Percentiles rank a stretch among this genome's conserved stretches.
Conservation (phyloP, 2,797 vertebrate genomes). For the Cryptoblepharus egeriae region DNA sequence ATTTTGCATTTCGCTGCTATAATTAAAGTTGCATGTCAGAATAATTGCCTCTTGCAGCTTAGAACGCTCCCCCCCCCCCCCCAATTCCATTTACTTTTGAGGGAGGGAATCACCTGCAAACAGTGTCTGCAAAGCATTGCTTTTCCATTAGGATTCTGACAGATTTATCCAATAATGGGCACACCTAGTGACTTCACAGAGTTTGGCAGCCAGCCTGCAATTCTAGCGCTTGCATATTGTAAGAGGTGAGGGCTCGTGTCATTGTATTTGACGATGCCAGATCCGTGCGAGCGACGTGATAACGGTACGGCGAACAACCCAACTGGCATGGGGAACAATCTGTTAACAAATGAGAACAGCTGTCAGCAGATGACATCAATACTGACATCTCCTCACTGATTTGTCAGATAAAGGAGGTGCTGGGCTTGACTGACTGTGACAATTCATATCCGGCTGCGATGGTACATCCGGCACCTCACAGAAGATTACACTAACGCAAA, state of each 20-base stretch:
- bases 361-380: conserved; percentile 31
- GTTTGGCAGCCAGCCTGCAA: background rate
- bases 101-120: conserved; percentile 39
- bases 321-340: conserved; percentile 15
- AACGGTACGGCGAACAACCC: conserved; percentile 51
- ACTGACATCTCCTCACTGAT: conserved; percentile 16
- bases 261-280: background rate
- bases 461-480: background rate
- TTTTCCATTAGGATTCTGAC: conserved; percentile 28
- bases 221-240: background rate
- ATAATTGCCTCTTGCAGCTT: conserved; percentile 52
- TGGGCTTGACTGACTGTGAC: conserved; percentile 43
- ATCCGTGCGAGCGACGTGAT: conserved; percentile 30
- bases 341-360: conserved; percentile 59
- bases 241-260: background rate
- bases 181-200: background rate
- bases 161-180: conserved; percentile 30
- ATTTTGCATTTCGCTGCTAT: conserved; percentile 7
- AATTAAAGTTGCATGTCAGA: conserved; percentile 60
- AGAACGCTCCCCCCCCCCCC: background rate
- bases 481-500: background rate
- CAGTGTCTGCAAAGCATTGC: conserved; percentile 15
- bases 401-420: conserved; percentile 1
- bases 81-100: conserved; percentile 29
- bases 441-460: background rate